Conservation (phyloP, 2,113 vertebrate species). For the Chloropsis cyanopogon region DNA sequence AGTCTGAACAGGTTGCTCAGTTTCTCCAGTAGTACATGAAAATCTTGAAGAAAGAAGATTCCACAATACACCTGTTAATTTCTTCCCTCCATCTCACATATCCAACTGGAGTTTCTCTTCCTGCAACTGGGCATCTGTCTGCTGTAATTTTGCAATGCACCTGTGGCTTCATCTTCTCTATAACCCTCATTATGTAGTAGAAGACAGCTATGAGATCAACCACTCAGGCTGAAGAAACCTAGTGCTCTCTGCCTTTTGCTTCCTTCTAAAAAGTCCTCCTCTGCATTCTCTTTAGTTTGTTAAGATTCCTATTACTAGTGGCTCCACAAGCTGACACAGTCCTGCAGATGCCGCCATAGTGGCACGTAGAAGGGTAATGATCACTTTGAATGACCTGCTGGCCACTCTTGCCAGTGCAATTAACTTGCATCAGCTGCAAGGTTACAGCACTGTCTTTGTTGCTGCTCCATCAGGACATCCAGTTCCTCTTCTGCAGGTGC, state of each 20-base stretch:
- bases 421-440: background rate
- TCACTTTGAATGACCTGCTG: background rate
- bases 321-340: background rate
- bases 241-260: background rate
- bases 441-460: background rate
- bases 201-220: background rate
- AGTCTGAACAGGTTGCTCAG: background rate
- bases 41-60: background rate
- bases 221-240: background rate
- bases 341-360: background rate
- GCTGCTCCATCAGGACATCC: background rate
- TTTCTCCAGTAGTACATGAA: background rate
- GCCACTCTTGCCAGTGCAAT: background rate
- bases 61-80: background rate
- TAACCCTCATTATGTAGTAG: background rate
- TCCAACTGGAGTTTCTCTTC: background rate
- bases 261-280: background rate
- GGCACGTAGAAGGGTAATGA: background rate
- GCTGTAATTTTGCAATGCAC: background rate
- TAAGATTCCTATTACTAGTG: background rate
- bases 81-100: fast-evolving
- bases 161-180: background rate
- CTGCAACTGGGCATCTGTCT: background rate
- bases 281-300: background rate
- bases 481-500: background rate